These are phyloP conservation scores for Scomber japonicus DNA, from an alignment of 2,113 vertebrate species.

Conservation along the genomic window DNA sequence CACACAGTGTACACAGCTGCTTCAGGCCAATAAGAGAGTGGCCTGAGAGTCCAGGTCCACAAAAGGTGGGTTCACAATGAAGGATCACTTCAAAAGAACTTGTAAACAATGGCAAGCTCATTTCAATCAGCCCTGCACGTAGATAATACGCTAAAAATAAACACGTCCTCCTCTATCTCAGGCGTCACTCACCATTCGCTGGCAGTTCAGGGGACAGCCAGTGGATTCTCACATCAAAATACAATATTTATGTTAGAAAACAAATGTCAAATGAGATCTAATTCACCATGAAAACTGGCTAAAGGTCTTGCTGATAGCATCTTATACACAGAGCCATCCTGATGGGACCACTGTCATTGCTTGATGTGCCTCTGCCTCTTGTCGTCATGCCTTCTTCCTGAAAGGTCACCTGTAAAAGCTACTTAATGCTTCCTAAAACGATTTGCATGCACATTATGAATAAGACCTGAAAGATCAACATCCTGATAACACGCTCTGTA, in stretches of 20 bases:
- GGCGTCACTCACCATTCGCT: constrained; percentile 54
- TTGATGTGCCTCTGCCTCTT: constrained; percentile 39
- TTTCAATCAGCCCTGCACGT: constrained; percentile 76
- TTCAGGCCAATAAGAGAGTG: constrained; percentile 63
- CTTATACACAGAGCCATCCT: constrained; percentile 49
- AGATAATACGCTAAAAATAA: constrained; percentile 84
- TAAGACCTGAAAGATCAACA: constrained; percentile 39
- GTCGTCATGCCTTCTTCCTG: constrained; percentile 35
- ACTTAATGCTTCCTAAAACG: constrained; percentile 61
- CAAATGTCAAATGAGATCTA: constrained; percentile 83
- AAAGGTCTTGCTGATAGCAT: constrained; percentile 72
- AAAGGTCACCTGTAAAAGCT: constrained; percentile 79
- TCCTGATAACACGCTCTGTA: constrained; percentile 20
- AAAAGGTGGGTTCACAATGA: constrained; percentile 82
- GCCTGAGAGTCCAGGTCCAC: constrained; percentile 72
- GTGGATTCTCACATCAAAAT: constrained; percentile 73
- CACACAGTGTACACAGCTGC: constrained; percentile 79
- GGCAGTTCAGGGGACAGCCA: constrained; percentile 38
- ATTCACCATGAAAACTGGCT: constrained; percentile 71
- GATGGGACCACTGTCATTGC: constrained; percentile 66
- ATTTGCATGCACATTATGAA: constrained; percentile 48
- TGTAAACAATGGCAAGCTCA: constrained; percentile 81
- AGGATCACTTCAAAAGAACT: constrained; percentile 86
- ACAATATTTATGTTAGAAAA: constrained; percentile 80
- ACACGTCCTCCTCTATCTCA: constrained; percentile 60